Conservation (phyloP, 2,797 vertebrate genomes). For the Tarsius wallacei region DNA sequence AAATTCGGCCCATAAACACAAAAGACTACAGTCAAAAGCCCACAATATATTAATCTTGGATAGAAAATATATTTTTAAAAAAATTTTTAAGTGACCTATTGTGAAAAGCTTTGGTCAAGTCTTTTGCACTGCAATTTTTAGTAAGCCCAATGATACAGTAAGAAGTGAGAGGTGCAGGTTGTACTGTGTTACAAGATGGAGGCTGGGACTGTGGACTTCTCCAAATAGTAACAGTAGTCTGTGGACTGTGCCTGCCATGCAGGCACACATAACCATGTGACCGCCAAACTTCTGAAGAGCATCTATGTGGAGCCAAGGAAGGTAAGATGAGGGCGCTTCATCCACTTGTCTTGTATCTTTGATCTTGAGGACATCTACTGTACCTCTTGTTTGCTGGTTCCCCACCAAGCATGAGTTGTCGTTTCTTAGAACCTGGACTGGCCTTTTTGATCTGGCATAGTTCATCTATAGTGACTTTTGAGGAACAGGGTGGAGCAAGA, state of each 20-base stretch:
- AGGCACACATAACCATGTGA: background rate
- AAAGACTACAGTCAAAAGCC: conserved; percentile 42
- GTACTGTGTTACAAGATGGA: background rate
- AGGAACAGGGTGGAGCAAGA: background rate
- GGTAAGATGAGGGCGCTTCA: background rate
- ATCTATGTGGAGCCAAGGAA: conserved; percentile 13
- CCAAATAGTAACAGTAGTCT: background rate
- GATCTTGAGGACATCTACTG: background rate
- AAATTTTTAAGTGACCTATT: background rate
- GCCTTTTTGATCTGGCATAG: background rate
- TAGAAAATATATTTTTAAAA: background rate
- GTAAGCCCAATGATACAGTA: background rate
- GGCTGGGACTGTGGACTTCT: background rate
- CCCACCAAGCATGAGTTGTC: background rate
- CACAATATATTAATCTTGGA: conserved; percentile 21
- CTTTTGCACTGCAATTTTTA: conserved; percentile 45
- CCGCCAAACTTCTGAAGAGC: background rate
- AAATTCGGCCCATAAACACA: conserved; percentile 47
- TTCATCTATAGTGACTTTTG: conserved; percentile 16
- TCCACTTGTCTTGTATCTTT: background rate
- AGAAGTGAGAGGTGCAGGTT: background rate
- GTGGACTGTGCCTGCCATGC: background rate
- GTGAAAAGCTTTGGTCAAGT: conserved; percentile 20
- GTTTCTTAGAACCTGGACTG: background rate
- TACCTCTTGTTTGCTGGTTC: conserved; percentile 31